Conservation (phyloP, 2,888 invertebrate species). For the Aphodius granarius region DNA sequence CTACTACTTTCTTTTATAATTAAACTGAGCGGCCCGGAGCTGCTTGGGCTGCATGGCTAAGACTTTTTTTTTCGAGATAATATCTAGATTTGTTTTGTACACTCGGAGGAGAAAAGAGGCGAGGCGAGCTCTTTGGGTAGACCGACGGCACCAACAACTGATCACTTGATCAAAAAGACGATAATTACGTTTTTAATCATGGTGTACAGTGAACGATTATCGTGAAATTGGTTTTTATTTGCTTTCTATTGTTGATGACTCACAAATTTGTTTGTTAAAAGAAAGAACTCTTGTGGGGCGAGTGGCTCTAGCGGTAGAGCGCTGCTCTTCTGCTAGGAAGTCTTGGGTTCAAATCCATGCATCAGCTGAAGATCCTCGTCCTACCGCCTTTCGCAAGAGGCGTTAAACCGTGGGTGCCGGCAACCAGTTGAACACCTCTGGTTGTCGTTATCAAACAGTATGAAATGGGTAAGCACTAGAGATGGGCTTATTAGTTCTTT, state of each 20-base stretch:
- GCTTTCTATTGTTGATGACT: not conserved
- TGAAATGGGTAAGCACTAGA: no score
- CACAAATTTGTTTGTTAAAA: no score
- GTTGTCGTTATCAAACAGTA: no score
- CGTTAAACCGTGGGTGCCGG: no score
- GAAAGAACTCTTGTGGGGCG: no score
- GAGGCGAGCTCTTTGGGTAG: slow-evolving; percentile 1
- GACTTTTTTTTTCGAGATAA: slow-evolving; percentile 36
- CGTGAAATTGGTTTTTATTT: not conserved
- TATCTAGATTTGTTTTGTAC: slow-evolving; percentile 36
- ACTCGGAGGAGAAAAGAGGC: not conserved
- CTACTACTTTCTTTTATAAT: slow-evolving; percentile 43
- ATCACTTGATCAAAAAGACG: not conserved
- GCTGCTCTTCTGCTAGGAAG: no score
- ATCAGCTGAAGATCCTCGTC: no score
- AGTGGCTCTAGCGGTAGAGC: no score
- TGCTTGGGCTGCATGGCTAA: slow-evolving; percentile 39
- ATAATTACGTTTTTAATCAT: not conserved
- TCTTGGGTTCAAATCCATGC: no score
- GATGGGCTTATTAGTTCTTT: no score
- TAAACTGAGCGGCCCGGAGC: slow-evolving; percentile 33
- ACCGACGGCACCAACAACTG: not conserved
- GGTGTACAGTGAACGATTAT: not conserved
- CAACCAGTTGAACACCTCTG: no score
- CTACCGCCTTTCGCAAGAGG: no score